phyloP scores from a whole-genome alignment of 2,888 invertebrate genomes.

The Creontiades dilutus region DNA sequence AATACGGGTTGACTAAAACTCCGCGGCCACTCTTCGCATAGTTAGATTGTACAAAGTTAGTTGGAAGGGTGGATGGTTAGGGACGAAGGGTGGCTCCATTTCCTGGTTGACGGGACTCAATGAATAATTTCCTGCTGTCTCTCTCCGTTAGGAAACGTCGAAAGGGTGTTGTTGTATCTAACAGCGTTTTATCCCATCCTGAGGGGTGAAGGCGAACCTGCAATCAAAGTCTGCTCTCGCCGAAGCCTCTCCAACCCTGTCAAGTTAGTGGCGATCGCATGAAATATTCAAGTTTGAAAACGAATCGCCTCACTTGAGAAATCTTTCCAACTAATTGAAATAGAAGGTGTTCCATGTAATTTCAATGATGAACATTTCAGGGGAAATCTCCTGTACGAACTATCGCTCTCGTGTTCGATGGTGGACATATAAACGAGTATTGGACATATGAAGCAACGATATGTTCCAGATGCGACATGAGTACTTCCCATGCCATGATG shows the following conservation, averaged over 20 bases:
- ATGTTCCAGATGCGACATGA: too few relatives aligned
- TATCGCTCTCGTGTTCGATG: too few relatives aligned
- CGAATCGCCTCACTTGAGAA: too few relatives aligned
- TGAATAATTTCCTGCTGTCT: constrained; percentile 64
- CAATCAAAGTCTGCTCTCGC: constrained; percentile 8
- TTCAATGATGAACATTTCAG: too few relatives aligned
- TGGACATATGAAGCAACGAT: too few relatives aligned
- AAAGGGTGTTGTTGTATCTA: constrained; percentile 9
- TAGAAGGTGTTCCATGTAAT: too few relatives aligned
- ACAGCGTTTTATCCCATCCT: constrained; percentile 4
- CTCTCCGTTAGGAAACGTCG: background rate
- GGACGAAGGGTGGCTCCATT: constrained; percentile 19
- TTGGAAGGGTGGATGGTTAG: background rate
- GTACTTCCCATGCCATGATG: too few relatives aligned
- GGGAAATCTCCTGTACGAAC: too few relatives aligned
- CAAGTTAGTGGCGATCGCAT: background rate
- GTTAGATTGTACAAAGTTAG: constrained; percentile 22
- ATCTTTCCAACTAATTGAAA: too few relatives aligned
- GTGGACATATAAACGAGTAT: too few relatives aligned
- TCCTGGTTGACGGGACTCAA: constrained; percentile 55
- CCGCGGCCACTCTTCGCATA: constrained; percentile 7
- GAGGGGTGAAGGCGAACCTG: background rate
- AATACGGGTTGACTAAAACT: background rate
- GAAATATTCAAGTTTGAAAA: background rate
- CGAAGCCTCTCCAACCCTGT: background rate